Percentiles rank a stretch among this genome's conserved stretches.
Evolutionary conservation across 2,888 invertebrate genomes (phyloP).

Genomic region (Eledona agricola): DNA sequence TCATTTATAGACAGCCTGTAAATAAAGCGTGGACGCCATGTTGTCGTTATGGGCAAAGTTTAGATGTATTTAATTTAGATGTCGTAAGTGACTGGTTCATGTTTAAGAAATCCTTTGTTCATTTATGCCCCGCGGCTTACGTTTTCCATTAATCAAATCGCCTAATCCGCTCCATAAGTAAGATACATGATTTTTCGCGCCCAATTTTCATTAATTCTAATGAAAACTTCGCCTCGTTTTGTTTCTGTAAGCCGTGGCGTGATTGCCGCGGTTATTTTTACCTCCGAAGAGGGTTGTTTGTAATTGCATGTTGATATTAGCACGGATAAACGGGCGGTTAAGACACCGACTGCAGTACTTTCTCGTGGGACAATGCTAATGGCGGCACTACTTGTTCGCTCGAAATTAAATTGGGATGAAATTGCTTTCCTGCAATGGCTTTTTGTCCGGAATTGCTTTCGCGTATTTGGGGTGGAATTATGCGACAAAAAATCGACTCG

Average conservation of each 20-base stretch:
- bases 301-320: constrained; percentile 35
- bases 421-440: constrained; percentile 34
- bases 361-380: constrained; percentile 36
- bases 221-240: constrained; percentile 23
- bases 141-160: constrained; percentile 36
- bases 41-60: no score
- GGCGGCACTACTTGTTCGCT: constrained; percentile 36
- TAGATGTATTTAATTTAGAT: constrained; percentile 36
- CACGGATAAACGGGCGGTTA: constrained; percentile 31
- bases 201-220: constrained; percentile 34
- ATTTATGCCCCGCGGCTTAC: constrained; percentile 22
- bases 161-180: constrained; percentile 29
- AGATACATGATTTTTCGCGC: constrained; percentile 31
- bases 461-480: constrained; percentile 20
- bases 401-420: constrained; percentile 39
- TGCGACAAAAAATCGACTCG: constrained; percentile 20
- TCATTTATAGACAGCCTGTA: no score
- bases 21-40: no score
- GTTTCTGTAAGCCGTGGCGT: constrained; percentile 13
- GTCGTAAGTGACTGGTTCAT: constrained; percentile 16
- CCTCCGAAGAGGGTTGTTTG: constrained; percentile 18
- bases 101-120: constrained; percentile 26
- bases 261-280: constrained; percentile 25
- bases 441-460: constrained; percentile 24
- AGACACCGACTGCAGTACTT: constrained; percentile 21